These are phyloP conservation scores for Erpobdella octoculata DNA, from an alignment of 2,888 invertebrate species.

Conservation along the genomic window DNA sequence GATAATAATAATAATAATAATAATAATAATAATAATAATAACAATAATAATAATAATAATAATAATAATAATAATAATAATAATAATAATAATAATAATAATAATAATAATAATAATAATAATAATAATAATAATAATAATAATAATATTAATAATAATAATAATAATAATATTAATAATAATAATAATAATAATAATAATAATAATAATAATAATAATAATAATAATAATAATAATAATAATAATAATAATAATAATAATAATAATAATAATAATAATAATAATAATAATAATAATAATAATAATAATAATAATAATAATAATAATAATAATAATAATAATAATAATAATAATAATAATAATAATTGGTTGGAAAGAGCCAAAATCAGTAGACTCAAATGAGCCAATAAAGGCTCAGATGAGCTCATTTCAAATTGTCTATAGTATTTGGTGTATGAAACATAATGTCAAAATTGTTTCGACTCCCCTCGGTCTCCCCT, in stretches of 20 bases:
- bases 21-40: background rate
- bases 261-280: background rate
- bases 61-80: no score
- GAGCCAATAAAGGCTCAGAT: no score
- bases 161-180: background rate
- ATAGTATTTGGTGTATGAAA: no score
- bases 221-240: background rate
- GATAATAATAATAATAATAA: background rate
- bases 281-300: no score
- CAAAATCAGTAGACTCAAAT: no score
- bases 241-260: background rate
- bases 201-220: background rate
- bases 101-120: background rate
- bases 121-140: background rate
- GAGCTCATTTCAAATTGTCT: no score
- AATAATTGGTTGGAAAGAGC: no score
- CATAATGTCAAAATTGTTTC: no score
- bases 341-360: no score
- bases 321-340: no score
- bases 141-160: background rate
- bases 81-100: background rate
- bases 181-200: background rate
- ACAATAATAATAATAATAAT: background rate
- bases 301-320: no score
- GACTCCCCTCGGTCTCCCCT: no score